phyloP scores from a whole-genome alignment of 2,113 vertebrate species.

The Phalacrocorax pelagicus region DNA sequence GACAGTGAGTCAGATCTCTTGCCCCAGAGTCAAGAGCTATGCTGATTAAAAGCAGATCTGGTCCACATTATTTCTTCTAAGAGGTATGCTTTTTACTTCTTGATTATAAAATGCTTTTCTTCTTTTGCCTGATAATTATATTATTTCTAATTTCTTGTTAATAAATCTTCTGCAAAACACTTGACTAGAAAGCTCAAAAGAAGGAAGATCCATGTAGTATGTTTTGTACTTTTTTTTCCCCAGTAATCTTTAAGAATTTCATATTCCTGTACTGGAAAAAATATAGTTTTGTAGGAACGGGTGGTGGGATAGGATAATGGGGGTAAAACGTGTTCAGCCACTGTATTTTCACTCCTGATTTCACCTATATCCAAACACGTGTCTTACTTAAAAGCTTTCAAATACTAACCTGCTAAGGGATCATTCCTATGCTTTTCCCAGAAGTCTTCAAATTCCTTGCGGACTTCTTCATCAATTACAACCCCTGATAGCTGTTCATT shows the following conservation, averaged over 20 bases:
- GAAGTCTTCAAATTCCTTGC: conserved; percentile 90
- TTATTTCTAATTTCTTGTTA: neutral
- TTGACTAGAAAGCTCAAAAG: neutral
- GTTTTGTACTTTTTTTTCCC: neutral
- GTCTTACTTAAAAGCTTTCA: neutral
- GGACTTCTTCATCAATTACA: conserved; percentile 82
- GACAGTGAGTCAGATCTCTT: neutral
- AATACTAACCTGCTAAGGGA: conserved; percentile 85
- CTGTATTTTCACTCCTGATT: neutral
- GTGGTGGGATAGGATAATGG: neutral
- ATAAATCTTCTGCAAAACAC: neutral
- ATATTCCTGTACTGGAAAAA: neutral
- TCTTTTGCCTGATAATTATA: neutral
- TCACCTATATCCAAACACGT: neutral
- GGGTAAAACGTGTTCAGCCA: neutral
- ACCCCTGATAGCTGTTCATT: conserved; percentile 84
- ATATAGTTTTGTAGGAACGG: neutral
- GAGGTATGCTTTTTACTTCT: neutral
- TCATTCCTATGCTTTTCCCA: conserved; percentile 83
- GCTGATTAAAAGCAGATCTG: neutral
- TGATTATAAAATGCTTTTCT: neutral
- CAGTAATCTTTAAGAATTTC: neutral
- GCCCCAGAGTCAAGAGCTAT: neutral
- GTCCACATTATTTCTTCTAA: neutral
- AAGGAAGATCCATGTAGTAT: neutral